Evolutionary conservation across 2,888 invertebrate species (phyloP).

Genomic region (Choristoneura rosaceana): DNA sequence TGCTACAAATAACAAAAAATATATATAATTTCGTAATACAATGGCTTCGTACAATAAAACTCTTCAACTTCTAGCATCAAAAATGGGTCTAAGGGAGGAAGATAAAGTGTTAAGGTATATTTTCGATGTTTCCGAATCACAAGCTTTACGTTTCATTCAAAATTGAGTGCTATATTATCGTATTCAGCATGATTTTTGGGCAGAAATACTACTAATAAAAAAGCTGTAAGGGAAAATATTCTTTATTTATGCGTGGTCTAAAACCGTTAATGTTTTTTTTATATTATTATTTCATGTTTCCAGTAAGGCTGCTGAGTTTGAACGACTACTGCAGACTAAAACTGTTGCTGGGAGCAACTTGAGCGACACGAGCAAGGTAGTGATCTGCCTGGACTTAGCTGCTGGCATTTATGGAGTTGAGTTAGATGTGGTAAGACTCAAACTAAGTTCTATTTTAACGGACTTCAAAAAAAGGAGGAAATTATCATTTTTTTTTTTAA

Average conservation of each 20-base stretch:
- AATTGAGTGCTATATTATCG: background rate
- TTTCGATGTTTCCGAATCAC: background rate
- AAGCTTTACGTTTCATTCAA: background rate
- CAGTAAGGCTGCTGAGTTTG: constrained; percentile 84
- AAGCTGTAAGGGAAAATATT: too few relatives aligned
- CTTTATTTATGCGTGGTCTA: too few relatives aligned
- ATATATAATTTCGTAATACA: constrained; percentile 31
- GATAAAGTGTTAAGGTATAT: constrained; percentile 72
- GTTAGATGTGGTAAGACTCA: constrained; percentile 82
- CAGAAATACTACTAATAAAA: too few relatives aligned
- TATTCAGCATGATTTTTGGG: too few relatives aligned
- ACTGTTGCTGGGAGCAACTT: constrained; percentile 72
- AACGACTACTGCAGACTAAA: constrained; percentile 79
- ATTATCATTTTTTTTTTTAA: too few relatives aligned
- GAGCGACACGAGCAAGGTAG: constrained; percentile 85
- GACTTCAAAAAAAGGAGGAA: too few relatives aligned
- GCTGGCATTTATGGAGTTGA: constrained; percentile 76
- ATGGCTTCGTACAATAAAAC: constrained; percentile 70
- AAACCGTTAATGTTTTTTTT: background rate
- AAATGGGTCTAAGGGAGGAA: constrained; percentile 71
- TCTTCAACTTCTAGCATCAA: constrained; percentile 67
- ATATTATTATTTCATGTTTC: constrained; percentile 43
- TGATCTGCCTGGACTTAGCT: constrained; percentile 87
- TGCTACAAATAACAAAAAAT: background rate
- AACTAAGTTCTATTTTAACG: background rate